Percentiles rank a stretch among this genome's conserved stretches.
These are phyloP conservation scores for Triplophysa rosa DNA, from an alignment of 2,113 vertebrate genomes.

Conservation along the genomic window DNA sequence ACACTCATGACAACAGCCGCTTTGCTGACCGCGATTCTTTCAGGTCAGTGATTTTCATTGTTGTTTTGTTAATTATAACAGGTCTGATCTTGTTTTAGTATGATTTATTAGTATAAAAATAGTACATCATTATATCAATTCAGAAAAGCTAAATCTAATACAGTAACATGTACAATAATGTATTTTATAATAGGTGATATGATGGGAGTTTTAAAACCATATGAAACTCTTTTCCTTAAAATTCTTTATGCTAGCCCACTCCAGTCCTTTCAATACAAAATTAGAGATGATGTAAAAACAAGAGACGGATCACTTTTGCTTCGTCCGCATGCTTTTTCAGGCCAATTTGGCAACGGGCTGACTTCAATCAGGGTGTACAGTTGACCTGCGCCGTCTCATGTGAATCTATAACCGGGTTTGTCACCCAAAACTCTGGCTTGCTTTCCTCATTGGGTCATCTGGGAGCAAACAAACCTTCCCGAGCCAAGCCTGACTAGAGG, in stretches of 20 bases:
- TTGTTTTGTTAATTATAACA: neutral
- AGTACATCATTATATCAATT: too few relatives aligned
- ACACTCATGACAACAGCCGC: constrained; percentile 82
- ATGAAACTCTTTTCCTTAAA: too few relatives aligned
- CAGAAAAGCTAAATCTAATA: too few relatives aligned
- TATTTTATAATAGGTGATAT: too few relatives aligned
- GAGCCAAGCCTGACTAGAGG: constrained; percentile 52
- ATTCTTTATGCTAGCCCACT: too few relatives aligned
- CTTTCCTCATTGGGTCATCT: constrained; percentile 54
- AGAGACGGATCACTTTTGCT: constrained; percentile 27
- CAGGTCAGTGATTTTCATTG: constrained; percentile 74
- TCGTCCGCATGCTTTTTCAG: constrained; percentile 45
- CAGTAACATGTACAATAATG: too few relatives aligned
- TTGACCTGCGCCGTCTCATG: constrained; percentile 54
- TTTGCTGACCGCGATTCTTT: constrained; percentile 72
- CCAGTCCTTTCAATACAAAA: neutral
- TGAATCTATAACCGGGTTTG: constrained; percentile 49
- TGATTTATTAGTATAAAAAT: neutral
- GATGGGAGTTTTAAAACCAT: too few relatives aligned
- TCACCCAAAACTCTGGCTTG: constrained; percentile 59
- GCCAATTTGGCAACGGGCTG: constrained; percentile 54
- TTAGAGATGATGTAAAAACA: neutral
- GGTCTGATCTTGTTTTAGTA: neutral
- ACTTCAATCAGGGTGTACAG: constrained; percentile 42
- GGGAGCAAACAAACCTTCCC: constrained; percentile 51